Conservation (phyloP, 2,797 vertebrate genomes). For the Dromococcyx pavoninus region DNA sequence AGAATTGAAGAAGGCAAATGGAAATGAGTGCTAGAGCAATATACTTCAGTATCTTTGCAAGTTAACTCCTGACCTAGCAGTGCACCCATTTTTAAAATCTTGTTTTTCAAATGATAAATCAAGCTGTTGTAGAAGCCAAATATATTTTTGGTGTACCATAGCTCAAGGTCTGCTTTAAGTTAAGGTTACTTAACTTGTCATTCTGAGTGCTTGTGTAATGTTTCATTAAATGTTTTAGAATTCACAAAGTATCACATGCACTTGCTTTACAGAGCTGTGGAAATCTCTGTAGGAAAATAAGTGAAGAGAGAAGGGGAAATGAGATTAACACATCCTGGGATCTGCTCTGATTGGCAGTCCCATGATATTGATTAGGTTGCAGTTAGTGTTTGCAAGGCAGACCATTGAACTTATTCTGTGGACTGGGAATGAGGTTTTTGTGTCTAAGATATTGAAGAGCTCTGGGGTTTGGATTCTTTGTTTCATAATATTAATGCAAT, state of each 20-base stretch:
- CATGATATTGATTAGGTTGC: accelerated
- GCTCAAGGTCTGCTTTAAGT: conserved; percentile 47
- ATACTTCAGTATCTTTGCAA: background rate
- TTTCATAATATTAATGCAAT: conserved; percentile 47
- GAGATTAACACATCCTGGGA: background rate
- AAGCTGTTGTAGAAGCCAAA: background rate
- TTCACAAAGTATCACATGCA: background rate
- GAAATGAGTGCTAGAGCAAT: background rate
- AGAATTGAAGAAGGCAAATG: background rate
- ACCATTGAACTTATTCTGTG: background rate
- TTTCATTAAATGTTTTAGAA: conserved; percentile 28
- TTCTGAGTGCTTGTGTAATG: conserved; percentile 19
- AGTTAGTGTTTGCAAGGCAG: background rate
- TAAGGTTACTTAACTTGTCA: conserved; percentile 54
- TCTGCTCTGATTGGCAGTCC: background rate
- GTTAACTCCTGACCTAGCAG: background rate
- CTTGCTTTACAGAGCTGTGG: background rate
- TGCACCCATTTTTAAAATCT: background rate
- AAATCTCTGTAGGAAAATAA: background rate
- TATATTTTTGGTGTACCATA: background rate
- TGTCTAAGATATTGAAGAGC: background rate
- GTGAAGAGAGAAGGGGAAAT: background rate
- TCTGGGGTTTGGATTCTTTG: conserved; percentile 12
- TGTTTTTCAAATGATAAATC: conserved; percentile 24
- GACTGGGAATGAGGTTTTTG: background rate